Base-by-base conservation (phyloP, 2,888 invertebrate genomes). In the Sphaerophoria taeniata region DNA sequence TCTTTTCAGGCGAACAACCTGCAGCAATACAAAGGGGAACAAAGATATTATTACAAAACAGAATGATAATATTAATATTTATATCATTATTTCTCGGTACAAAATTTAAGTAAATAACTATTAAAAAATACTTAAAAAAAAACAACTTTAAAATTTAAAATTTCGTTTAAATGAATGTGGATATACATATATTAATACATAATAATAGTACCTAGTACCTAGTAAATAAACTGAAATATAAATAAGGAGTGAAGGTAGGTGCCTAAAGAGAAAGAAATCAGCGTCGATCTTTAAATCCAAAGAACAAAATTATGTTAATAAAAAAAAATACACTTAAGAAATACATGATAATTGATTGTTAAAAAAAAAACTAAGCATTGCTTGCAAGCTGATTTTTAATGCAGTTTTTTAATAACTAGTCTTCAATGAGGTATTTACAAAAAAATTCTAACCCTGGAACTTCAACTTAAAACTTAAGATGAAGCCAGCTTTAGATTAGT, bases 1-100 rank as follows among this genome's bases (percentile, higher is more conserved):
- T 78, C 88, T 82, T 92, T 92, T 87, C 94, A 96, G 96, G 96
- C 87, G 97, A 97, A 91, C 95, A 96, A 92, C 96, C 96, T 88
- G 97, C 96, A 67, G 97, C 96, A 56, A 97, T 97, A 95, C 96
- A 97, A 91, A 87, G 88, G 81, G 85, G 85, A 85, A 76, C 85
- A 85, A 85, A 76, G 51, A 76, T 85, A 58, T 65, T 85, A 72
- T 69, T 81, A 76, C 76, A 49, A 76, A 73, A 56, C 69, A 76
- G 51, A 81, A 63, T 72, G 81, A 53, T 81, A 73, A 81, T 72
- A 85, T 58, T 81, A 73, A 81, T 85, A 76, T 72, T 85, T 53
- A 76, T 81, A 81, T 85, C 72, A 85, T 72, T 85, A 81, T 85
- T 80, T 72, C 53, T 85, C 65, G 76, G 80, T 80, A 80, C 80